phyloP scores from a whole-genome alignment of 2,888 invertebrate species.

The Folsomia candida region DNA sequence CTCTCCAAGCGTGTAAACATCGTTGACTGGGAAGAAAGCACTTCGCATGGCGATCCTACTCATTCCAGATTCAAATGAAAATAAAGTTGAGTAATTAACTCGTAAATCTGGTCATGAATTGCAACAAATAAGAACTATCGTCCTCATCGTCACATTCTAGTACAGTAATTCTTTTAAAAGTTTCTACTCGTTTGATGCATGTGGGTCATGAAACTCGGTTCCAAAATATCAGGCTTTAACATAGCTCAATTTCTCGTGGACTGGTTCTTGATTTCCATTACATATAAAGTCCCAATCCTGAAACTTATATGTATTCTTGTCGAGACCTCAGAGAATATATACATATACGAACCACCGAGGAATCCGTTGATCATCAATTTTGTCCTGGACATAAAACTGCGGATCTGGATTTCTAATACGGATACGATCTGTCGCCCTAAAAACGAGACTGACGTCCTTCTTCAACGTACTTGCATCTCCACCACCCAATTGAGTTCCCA shows the following conservation, averaged over 20 bases:
- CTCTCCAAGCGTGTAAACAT: not conserved
- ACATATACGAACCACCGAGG: too few relatives aligned
- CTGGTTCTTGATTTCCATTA: too few relatives aligned
- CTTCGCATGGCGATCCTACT: not conserved
- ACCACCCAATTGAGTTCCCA: not conserved
- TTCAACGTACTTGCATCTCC: not conserved
- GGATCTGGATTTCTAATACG: constrained; percentile 1
- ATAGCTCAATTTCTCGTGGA: too few relatives aligned
- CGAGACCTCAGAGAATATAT: too few relatives aligned
- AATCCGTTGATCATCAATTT: not conserved
- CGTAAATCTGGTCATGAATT: not conserved
- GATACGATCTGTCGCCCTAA: not conserved
- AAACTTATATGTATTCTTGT: too few relatives aligned
- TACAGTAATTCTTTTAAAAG: not conserved
- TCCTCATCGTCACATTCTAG: not conserved
- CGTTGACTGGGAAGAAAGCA: not conserved
- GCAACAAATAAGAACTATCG: too few relatives aligned
- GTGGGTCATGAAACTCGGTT: too few relatives aligned
- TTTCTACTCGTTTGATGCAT: too few relatives aligned
- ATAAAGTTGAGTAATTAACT: not conserved
- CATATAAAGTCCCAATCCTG: too few relatives aligned
- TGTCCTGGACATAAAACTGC: not conserved
- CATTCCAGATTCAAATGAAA: not conserved
- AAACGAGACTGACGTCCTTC: not conserved
- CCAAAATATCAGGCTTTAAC: too few relatives aligned